These are phyloP conservation scores for Pachyuromys duprasi DNA, from an alignment of 2,797 vertebrate genomes.

Conservation along the genomic window DNA sequence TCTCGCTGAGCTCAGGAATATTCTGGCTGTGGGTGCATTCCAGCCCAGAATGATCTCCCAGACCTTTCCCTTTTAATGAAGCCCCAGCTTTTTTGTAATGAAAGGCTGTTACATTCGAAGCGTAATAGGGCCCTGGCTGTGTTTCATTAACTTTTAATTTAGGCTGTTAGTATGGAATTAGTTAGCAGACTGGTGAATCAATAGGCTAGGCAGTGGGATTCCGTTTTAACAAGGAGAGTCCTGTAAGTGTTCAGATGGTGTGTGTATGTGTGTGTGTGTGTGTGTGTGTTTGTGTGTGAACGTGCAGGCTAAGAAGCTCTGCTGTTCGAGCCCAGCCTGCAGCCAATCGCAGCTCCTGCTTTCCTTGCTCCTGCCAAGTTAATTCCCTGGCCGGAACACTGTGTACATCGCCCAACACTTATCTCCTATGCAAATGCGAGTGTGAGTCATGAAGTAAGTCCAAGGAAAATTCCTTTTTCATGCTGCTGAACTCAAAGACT, in stretches of 20 bases:
- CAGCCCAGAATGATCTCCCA: neutral
- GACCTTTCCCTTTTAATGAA: neutral
- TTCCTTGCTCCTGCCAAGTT: neutral
- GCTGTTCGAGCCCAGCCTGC: neutral
- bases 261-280: neutral
- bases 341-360: neutral
- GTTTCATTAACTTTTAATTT: constrained; percentile 72
- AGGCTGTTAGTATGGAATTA: constrained; percentile 68
- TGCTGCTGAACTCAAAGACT: constrained; percentile 14
- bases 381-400: neutral
- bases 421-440: neutral
- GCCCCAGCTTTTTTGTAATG: neutral
- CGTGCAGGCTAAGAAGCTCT: neutral
- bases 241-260: constrained; percentile 18
- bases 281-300: neutral
- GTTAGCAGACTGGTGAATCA: constrained; percentile 59
- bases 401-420: neutral
- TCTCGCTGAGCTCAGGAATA: constrained; percentile 59
- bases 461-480: constrained; percentile 42
- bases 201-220: constrained; percentile 56
- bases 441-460: neutral
- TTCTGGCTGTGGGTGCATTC: constrained; percentile 26
- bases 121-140: constrained; percentile 50
- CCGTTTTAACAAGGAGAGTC: constrained; percentile 63
- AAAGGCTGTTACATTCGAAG: constrained; percentile 59